Conservation (phyloP, 1,140 invertebrate genomes). For the Periplaneta americana region DNA sequence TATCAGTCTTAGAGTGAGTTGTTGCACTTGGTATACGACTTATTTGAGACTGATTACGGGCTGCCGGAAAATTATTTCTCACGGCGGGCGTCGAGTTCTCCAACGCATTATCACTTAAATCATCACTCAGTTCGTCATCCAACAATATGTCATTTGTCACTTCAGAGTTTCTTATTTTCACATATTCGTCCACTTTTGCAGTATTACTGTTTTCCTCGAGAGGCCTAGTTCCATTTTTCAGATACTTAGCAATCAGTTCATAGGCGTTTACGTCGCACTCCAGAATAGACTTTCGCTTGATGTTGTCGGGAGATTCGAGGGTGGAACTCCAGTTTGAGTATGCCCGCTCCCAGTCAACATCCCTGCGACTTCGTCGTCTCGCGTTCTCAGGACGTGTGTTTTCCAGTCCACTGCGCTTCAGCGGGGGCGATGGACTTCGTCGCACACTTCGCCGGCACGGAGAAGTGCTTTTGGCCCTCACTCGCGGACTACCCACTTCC, state of each 20-base stretch:
- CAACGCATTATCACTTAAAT: conserved; percentile 45
- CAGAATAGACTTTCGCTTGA: conserved; percentile 61
- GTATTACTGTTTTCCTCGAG: background rate
- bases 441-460: background rate
- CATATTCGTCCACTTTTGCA: conserved; percentile 24
- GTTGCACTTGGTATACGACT: background rate
- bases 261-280: conserved; percentile 83
- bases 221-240: conserved; percentile 8
- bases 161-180: conserved; percentile 33
- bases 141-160: conserved; percentile 10
- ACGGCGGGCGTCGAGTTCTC: conserved; percentile 27
- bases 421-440: background rate
- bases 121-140: conserved; percentile 33
- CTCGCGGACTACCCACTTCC: background rate
- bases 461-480: conserved; percentile 6
- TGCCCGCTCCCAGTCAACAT: background rate
- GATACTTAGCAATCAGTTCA: conserved; percentile 53
- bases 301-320: conserved; percentile 17
- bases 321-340: background rate
- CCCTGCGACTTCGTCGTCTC: conserved; percentile 4
- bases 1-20: background rate
- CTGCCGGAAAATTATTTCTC: conserved; percentile 9
- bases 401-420: background rate
- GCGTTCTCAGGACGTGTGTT: background rate
- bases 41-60: background rate